A percentile compares a stretch with the other conserved stretches of the same genome.
Conservation (phyloP, 2,888 invertebrate species). For the Pyralis farinalis region DNA sequence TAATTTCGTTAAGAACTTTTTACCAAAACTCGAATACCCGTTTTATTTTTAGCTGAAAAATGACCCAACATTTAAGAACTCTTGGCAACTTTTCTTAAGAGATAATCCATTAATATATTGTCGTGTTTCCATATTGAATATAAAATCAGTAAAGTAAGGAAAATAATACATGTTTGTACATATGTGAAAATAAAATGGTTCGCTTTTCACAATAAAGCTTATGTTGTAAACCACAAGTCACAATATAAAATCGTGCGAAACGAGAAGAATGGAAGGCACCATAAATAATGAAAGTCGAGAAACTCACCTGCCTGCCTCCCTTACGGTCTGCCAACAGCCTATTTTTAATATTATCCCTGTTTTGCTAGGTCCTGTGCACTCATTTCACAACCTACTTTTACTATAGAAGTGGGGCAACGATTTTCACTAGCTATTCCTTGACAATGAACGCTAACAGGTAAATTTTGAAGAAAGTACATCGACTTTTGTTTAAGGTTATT, state of each 20-base stretch:
- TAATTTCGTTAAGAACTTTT: conserved; percentile 11
- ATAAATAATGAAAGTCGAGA: conserved; percentile 34
- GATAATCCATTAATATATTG: conserved; percentile 1
- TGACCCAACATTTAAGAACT: conserved; percentile 1
- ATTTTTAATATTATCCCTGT: conserved; percentile 44
- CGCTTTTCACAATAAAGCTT: background rate
- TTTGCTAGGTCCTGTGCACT: conserved; percentile 36
- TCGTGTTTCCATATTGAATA: too few relatives aligned
- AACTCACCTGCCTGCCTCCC: conserved; percentile 34
- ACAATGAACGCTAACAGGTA: conserved; percentile 12
- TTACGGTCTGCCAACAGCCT: conserved; percentile 27
- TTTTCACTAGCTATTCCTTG: conserved; percentile 2
- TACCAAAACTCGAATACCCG: background rate
- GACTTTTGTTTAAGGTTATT: conserved; percentile 32
- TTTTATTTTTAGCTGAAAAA: conserved; percentile 7
- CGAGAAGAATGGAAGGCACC: conserved; percentile 22
- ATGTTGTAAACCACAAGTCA: background rate
- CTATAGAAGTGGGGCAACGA: conserved; percentile 26
- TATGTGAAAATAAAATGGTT: background rate
- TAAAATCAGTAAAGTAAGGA: too few relatives aligned
- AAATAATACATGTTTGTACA: background rate
- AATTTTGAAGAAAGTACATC: conserved; percentile 15
- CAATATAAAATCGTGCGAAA: conserved; percentile 7
- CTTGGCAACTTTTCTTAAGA: conserved; percentile 3
- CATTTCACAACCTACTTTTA: conserved; percentile 37